These are phyloP conservation scores for Tachuris rubrigastra DNA, from an alignment of 2,113 vertebrate genomes.

Conservation along the genomic window DNA sequence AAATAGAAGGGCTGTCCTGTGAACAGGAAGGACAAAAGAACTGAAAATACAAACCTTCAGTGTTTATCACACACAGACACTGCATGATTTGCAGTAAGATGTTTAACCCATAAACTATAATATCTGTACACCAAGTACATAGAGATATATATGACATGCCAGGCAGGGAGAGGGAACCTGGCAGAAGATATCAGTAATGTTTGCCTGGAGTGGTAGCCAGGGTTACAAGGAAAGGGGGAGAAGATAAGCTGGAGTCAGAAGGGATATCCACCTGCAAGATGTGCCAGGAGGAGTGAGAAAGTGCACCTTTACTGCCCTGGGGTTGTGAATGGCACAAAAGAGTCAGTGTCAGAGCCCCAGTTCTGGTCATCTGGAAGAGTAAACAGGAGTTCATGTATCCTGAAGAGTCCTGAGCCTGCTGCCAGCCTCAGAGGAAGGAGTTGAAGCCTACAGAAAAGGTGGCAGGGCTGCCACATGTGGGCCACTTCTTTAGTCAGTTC, in stretches of 20 bases:
- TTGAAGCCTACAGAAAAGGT: not conserved
- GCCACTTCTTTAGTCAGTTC: not conserved
- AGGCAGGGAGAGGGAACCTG: not conserved
- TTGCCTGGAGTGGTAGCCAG: not conserved
- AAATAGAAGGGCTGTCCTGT: not conserved
- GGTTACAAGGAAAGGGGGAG: not conserved
- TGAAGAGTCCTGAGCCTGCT: not conserved
- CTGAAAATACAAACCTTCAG: not conserved
- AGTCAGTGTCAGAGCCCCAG: rapidly evolving
- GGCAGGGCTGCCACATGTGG: not conserved
- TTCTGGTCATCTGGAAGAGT: not conserved
- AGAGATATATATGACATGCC: not conserved
- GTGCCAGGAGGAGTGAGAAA: not conserved
- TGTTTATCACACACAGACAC: not conserved
- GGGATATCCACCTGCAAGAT: not conserved
- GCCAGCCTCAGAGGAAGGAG: rapidly evolving
- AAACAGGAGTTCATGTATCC: not conserved
- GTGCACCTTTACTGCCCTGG: not conserved
- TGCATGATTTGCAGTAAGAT: not conserved
- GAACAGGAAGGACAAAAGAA: not conserved
- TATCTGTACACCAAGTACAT: not conserved
- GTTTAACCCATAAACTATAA: not conserved
- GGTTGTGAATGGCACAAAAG: not conserved
- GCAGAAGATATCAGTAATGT: not conserved
- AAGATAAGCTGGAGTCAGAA: not conserved